A percentile compares a stretch with the other conserved stretches of the same genome.
Conservation (phyloP, 2,888 invertebrate species). For the Spisula solida region DNA sequence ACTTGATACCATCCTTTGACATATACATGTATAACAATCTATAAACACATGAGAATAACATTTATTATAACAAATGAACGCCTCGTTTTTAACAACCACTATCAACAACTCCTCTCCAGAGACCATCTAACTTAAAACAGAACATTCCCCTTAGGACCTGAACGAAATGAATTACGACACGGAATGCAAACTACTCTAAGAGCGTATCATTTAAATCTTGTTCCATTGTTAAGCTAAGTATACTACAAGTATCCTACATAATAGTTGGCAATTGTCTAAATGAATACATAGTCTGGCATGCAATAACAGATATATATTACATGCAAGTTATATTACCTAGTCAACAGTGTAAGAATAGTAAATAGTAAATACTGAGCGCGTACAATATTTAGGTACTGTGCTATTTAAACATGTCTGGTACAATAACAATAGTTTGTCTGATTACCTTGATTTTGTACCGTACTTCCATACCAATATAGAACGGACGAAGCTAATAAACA, state of each 20-base stretch:
- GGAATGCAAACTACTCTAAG: neutral
- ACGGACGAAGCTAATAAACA: slow-evolving; percentile 77
- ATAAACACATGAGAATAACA: no score
- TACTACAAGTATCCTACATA: neutral
- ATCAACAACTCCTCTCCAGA: no score
- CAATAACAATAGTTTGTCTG: no score
- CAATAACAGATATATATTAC: neutral
- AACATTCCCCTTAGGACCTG: neutral
- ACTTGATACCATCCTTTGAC: no score
- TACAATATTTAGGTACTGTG: no score
- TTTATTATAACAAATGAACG: no score
- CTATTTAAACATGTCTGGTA: no score
- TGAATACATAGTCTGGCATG: neutral
- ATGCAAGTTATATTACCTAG: neutral
- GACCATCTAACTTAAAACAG: no score
- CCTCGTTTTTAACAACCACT: no score
- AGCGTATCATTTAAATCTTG: neutral
- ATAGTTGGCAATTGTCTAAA: neutral
- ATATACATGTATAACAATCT: no score
- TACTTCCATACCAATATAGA: slow-evolving; percentile 16
- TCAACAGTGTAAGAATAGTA: neutral
- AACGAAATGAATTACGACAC: neutral
- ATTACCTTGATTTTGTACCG: neutral
- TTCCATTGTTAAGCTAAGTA: neutral
- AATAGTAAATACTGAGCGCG: no score